Base-by-base conservation (phyloP, 2,113 vertebrate species). In the Anguilla japonica region DNA sequence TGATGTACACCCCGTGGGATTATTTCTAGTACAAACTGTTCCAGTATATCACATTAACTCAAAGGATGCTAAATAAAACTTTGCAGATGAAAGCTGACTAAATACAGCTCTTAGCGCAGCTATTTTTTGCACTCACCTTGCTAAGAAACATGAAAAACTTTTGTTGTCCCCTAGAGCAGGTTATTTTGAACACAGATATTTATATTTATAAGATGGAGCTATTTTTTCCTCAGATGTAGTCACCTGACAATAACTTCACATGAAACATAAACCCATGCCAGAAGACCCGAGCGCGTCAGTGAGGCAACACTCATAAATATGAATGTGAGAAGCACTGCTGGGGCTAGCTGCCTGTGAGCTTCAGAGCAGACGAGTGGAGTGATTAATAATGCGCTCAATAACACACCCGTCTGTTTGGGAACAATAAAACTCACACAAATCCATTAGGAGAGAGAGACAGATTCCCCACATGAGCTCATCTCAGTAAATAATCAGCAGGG, bases 321-420 rank as follows among this genome's bases (percentile, higher is more conserved):
- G 71, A 75, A 34, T 13, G 13, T 34, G 26, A 34, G 8, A 75
- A 75, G 26, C n/a, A 13, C n/a, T 75, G 71, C 60, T 60, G 57
- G 57, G 57, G 57, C 18, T 6, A 18, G 15, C 14, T 11, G 18
- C 3, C 60, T 9, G n/a, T 34, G 11, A 34, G n/a, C 71, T 13
- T 26, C n/a, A 75, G n/a, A 6, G n/a, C 71, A 75, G 71, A 71
- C 20, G 2, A 9, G 79, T 29, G 20, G 81, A 84, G 29, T 87
- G 84, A 91, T 88, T 88, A 86, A 84, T 89, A 86, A 83, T 43
- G 75, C 50, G 26, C 46, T 75, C 81, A 85, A 85, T 87, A 90
- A 91, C 85, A 57, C 86, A 89, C 87, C 87, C 84, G 86, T 86
- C 81, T 88, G 86, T 87, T 87, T 87, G 75, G 85, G 83, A 81